A percentile compares a stretch with the other conserved stretches of the same genome.
These are phyloP conservation scores for Echinometra lucunter DNA, from an alignment of 53 echinoderm and acorn worm genomes.

Conservation along the genomic window DNA sequence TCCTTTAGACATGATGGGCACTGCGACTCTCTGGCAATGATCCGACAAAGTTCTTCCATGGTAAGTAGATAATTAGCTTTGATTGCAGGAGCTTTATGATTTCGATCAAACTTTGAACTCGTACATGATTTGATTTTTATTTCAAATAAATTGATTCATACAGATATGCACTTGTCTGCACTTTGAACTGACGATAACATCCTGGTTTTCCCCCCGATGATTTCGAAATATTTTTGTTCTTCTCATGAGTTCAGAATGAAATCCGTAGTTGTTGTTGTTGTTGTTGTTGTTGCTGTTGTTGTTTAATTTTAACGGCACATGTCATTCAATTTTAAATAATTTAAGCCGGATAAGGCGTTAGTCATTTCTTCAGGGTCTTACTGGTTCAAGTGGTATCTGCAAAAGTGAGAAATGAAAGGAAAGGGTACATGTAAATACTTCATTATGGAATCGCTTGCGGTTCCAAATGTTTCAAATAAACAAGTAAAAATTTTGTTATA, in stretches of 20 bases:
- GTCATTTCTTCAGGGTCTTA: too few species aligned
- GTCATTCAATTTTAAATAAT: too few species aligned
- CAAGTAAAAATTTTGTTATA: neutral
- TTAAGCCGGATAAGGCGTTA: too few species aligned
- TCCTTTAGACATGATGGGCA: constrained; percentile 32
- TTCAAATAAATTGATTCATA: neutral
- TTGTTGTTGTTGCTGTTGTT: too few species aligned
- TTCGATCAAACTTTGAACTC: neutral
- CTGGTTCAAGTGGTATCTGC: neutral
- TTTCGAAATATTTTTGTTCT: too few species aligned
- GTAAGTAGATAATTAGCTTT: neutral
- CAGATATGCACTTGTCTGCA: neutral
- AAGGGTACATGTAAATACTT: neutral
- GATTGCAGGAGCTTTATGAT: neutral
- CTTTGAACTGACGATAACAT: neutral
- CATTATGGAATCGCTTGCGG: too few species aligned
- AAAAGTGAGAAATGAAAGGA: neutral
- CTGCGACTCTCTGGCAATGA: neutral
- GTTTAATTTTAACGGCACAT: too few species aligned
- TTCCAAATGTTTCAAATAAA: too few species aligned
- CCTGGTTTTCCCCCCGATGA: neutral
- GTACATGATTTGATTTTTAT: neutral
- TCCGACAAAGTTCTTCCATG: constrained; percentile 36
- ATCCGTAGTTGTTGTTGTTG: too few species aligned
- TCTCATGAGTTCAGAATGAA: too few species aligned